Percentiles rank a stretch among this genome's conserved stretches.
Conservation (phyloP, 2,113 vertebrate species). For the Chaetura pelagica region DNA sequence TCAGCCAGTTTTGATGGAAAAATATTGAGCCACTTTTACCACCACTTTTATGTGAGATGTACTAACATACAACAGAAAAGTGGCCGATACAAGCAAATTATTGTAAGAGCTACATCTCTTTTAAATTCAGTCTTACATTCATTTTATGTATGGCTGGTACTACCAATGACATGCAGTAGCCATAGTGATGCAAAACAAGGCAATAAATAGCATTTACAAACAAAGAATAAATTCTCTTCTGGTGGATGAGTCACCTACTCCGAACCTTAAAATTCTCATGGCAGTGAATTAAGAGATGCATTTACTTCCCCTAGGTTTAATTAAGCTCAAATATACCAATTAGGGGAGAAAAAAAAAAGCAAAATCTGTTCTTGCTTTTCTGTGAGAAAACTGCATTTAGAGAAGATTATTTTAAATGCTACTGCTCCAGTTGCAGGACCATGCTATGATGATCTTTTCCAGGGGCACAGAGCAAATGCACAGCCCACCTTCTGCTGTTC, state of each 20-base stretch:
- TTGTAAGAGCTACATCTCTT: background rate
- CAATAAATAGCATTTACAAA: constrained; percentile 69
- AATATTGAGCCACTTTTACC: background rate
- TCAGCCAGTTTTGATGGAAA: background rate
- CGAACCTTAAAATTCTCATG: constrained; percentile 31
- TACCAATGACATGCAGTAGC: constrained; percentile 55
- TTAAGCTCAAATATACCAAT: constrained; percentile 8
- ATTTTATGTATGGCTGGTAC: background rate
- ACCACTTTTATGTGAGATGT: background rate
- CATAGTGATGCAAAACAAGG: constrained; percentile 62
- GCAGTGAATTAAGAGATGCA: constrained; percentile 50
- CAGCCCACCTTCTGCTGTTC: background rate
- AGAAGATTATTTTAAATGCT: background rate
- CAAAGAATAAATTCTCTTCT: constrained; percentile 57
- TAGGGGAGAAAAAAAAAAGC: background rate
- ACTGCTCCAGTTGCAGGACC: background rate
- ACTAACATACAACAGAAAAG: background rate
- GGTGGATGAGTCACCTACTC: constrained; percentile 42
- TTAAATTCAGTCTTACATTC: background rate
- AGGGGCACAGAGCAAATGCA: background rate
- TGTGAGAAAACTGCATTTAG: background rate
- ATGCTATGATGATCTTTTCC: background rate
- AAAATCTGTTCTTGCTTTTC: constrained; percentile 12
- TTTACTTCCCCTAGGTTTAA: constrained; percentile 40
- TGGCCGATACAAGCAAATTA: background rate